Evolutionary conservation across 2,797 vertebrate species (phyloP), one percentile per base, ranked within the genome.

Genomic region (Chanos chanos): DNA sequence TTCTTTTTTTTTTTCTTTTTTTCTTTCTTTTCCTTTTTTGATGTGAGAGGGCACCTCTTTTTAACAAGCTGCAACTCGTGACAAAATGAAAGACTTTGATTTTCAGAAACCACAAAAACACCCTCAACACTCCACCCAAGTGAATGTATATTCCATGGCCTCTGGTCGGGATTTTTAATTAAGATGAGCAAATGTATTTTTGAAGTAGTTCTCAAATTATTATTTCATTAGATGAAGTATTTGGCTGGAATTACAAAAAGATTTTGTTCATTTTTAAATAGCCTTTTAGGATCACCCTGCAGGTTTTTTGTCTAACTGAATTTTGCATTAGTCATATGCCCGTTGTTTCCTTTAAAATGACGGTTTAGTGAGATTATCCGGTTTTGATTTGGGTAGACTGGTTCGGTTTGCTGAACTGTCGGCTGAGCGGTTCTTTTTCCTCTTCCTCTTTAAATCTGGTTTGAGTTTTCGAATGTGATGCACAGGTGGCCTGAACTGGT

Each of bases 191-290:
- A 68, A 48, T 48, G 48, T 47, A 54, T 37, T 72, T 78, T 71
- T 67, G 64, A 75, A 65, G 44, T 62, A 76, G 72, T 81, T 83
- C 83, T 81, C 65, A 65, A 73, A 84, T 83, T 62, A 77, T 84
- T 84, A 81, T 85, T 88, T 84, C 65, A 86, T 73, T 74, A 75
- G 60, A 70, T 82, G 72, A 75, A 75, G 65, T 77, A 50, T 83
- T 83, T 87, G 83, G 84, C 78, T 77, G 15, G 74, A 77, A 77
- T 81, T 74, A 75, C 73, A 84, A 73, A 83, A 76, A 76, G 62
- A 70, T 58, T 53, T 7, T 12, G 43, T 87, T 81, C 62, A 85
- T 87, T 86, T 88, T 84, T 81, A 80, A 86, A 79, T 65, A 66
- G 71, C 67, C 74, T 80, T 82, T 80, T 71, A 81, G 80, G 70